phyloP scores from a whole-genome alignment of 1,140 invertebrate genomes.

The Helicoverpa armigera region DNA sequence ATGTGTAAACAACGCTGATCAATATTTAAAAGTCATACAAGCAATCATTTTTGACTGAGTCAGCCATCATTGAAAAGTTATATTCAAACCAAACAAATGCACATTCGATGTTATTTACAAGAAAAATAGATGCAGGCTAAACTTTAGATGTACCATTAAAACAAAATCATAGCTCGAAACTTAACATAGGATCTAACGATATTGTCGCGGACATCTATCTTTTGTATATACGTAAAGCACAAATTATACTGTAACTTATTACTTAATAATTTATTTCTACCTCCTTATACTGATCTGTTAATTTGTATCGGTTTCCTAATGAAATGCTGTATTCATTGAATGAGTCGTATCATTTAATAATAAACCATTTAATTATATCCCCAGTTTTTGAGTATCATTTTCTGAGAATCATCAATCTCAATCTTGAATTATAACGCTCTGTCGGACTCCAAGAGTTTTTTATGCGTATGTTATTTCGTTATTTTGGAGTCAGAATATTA shows the following conservation, averaged over 20 bases:
- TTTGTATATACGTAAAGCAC: conserved; percentile 52
- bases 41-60: too few species aligned
- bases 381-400: conserved; percentile 22
- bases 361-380: conserved; percentile 50
- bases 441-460: too few species aligned
- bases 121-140: not conserved
- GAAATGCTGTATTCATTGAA: conserved; percentile 72
- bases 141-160: not conserved
- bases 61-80: too few species aligned
- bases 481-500: too few species aligned
- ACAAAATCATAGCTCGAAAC: not conserved
- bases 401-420: not conserved
- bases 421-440: too few species aligned
- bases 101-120: conserved; percentile 2
- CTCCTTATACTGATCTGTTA: conserved; percentile 52
- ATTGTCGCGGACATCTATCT: conserved; percentile 48
- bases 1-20: too few species aligned
- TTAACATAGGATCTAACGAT: conserved; percentile 23
- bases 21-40: too few species aligned
- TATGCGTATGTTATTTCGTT: too few species aligned
- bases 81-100: not conserved
- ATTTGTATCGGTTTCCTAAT: conserved; percentile 72
- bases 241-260: conserved; percentile 40
- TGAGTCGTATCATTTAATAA: conserved; percentile 76
- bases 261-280: conserved; percentile 54